Evolutionary conservation across 1,140 invertebrate genomes (phyloP), one percentile per base, ranked within the genome.

Genomic region (Papilio polytes): DNA sequence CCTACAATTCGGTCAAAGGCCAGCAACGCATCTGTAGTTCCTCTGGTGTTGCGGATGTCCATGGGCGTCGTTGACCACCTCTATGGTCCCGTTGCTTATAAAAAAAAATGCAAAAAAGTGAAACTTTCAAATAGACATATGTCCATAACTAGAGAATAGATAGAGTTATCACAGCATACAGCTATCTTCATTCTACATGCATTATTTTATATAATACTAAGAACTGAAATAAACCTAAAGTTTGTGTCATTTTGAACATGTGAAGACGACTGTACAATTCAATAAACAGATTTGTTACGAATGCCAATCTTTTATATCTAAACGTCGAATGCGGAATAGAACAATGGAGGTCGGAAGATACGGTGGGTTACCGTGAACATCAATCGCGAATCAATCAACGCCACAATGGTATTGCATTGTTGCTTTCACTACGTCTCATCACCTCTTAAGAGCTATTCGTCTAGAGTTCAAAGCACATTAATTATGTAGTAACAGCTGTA

Each of bases 331-430:
- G 63, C 63, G 26, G 63, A 70, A 70, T 70, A 70, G 63, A 70
- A 70, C 26, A 70, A 70, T 70, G 4, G 63, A 70, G 63, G 63
- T 70, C 63, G 26, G 15, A 70, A 3, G 85, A 85, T 87, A 85
- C 81, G 74, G 84, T 83, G 83, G 85, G 81, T 88, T 88, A 90
- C 85, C 83, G 81, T 81, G 73, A 70, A 9, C 63, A 70, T 81
- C 88, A 87, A 85, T 83, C 51, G 74, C 80, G 81, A 85, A 90
- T 90, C 85, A 88, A 83, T 81, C 83, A 85, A 74, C 80, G 48
- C 86, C 83, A 92, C 91, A 92, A 92, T 91, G 79, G 87, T 86
- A 90, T 87, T 89, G 85, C 83, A 78, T 72, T 74, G 59, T 70
- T 78, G 80, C 89, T 92, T 90, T 91, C 89, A 85, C 88, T 80